Percentiles rank a stretch among this genome's conserved stretches.
phyloP scores from a whole-genome alignment of 2,113 vertebrate species.

The Lichenostomus cassidix region DNA sequence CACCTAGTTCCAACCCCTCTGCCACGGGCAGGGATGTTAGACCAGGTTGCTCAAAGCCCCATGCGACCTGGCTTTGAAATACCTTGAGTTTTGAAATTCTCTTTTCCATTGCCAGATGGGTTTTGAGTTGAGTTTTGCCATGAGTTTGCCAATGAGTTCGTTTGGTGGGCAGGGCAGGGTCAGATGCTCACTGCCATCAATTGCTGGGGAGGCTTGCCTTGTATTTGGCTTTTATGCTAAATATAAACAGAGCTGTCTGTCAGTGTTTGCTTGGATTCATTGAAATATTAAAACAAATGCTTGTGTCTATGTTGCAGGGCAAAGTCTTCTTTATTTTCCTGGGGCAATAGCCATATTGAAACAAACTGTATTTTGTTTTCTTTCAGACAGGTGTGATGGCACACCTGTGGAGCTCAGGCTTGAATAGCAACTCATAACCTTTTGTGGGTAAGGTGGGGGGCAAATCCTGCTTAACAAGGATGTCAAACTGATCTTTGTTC shows the following conservation, averaged over 20 bases:
- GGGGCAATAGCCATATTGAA: slow-evolving; percentile 44
- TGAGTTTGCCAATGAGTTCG: not conserved
- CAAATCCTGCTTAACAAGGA: slow-evolving; percentile 81
- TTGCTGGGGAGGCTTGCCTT: not conserved
- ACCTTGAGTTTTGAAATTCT: not conserved
- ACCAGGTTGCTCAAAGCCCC: not conserved
- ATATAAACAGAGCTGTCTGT: not conserved
- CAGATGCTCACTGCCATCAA: not conserved
- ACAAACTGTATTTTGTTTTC: slow-evolving; percentile 69
- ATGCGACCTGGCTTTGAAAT: not conserved
- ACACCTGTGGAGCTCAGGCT: slow-evolving; percentile 66
- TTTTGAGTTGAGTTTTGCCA: not conserved
- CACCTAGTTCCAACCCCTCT: not conserved
- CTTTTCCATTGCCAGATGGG: not conserved
- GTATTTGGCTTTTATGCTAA: not conserved
- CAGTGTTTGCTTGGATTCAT: slow-evolving; percentile 50
- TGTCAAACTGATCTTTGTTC: slow-evolving; percentile 67
- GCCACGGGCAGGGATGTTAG: not conserved
- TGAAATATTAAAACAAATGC: slow-evolving; percentile 58
- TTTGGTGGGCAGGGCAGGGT: not conserved
- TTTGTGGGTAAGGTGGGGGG: slow-evolving; percentile 55
- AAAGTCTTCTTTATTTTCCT: slow-evolving; percentile 56
- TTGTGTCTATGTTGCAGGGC: slow-evolving; percentile 27
- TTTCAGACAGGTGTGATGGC: slow-evolving; percentile 73
- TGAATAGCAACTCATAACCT: slow-evolving; percentile 45